phyloP scores from a whole-genome alignment of 2,113 vertebrate genomes.

The Podocnemis expansa region DNA sequence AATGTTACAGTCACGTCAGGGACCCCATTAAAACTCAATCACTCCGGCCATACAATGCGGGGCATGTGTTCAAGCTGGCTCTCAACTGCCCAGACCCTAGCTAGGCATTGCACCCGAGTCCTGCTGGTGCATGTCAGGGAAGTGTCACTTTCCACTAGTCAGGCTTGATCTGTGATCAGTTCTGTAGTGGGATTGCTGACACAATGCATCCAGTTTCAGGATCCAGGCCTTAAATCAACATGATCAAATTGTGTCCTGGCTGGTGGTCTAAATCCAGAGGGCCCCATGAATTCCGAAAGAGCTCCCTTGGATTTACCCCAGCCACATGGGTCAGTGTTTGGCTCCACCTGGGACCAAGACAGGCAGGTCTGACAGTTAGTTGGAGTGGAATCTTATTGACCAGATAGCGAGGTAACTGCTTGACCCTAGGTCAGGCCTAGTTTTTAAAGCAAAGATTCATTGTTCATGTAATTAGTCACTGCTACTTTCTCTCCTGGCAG shows the following conservation, averaged over 20 bases:
- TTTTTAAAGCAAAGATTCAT: not conserved
- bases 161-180: not conserved
- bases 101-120: fast-evolving
- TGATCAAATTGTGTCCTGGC: not conserved
- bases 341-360: not conserved
- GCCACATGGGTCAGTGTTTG: not conserved
- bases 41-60: not conserved
- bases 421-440: not conserved
- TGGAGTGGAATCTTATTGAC: not conserved
- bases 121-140: not conserved
- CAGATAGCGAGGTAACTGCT: not conserved
- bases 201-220: not conserved
- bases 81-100: fast-evolving
- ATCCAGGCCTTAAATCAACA: not conserved
- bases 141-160: not conserved
- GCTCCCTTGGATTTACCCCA: not conserved
- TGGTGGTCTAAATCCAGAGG: not conserved
- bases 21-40: fast-evolving
- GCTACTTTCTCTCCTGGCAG: not conserved
- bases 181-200: not conserved
- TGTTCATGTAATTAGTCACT: not conserved
- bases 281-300: not conserved
- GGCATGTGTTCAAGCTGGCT: not conserved
- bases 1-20: not conserved
- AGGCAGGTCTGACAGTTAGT: not conserved